Evolutionary conservation across 2,113 vertebrate genomes (phyloP).

Genomic region (Chaetura pelagica): DNA sequence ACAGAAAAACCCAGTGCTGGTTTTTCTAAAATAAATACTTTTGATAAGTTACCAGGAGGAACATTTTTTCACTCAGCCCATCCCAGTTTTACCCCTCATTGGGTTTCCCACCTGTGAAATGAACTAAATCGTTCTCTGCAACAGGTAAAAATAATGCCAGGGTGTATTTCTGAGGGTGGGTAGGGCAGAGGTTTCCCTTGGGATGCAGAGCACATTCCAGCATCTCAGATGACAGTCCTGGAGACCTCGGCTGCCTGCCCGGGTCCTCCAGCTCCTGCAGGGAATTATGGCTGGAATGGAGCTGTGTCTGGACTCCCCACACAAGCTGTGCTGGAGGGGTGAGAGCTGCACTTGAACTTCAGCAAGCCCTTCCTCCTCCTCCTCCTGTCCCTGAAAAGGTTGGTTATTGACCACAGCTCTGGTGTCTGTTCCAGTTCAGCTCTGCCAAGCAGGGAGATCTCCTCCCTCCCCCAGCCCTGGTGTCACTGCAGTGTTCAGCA

Average conservation of each 20-base stretch:
- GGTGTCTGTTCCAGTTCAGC: background rate
- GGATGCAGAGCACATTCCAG: background rate
- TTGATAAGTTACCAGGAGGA: background rate
- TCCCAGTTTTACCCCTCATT: background rate
- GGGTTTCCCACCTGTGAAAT: fast-evolving
- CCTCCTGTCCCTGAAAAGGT: background rate
- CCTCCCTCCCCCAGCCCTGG: background rate
- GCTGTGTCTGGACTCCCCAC: fast-evolving
- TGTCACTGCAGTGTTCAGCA: background rate
- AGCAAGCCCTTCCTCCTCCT: background rate
- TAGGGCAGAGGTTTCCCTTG: background rate
- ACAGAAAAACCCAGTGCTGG: background rate
- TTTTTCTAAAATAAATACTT: background rate
- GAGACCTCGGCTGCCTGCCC: background rate
- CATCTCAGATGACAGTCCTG: fast-evolving
- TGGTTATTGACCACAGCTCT: background rate
- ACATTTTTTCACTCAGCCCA: background rate
- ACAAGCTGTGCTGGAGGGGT: fast-evolving
- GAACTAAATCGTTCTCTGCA: background rate
- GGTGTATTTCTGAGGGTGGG: background rate
- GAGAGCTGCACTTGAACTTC: background rate
- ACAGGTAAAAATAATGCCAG: background rate
- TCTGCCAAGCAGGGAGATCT: background rate
- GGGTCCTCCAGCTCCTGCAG: fast-evolving
- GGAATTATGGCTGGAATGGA: fast-evolving